These are phyloP conservation scores for Corythaixoides concolor DNA, from an alignment of 2,113 vertebrate genomes.

Conservation along the genomic window DNA sequence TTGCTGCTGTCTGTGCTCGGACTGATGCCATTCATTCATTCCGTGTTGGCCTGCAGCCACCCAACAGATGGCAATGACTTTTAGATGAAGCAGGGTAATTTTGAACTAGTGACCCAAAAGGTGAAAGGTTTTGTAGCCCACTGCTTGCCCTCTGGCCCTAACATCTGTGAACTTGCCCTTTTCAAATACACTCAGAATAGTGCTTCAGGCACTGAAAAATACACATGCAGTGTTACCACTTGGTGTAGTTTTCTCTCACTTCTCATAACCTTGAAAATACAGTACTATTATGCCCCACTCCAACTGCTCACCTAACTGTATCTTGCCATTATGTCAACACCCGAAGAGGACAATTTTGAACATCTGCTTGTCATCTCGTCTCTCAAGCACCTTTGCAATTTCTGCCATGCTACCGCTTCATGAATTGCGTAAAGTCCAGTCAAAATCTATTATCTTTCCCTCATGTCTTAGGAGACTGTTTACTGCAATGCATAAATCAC, in stretches of 20 bases:
- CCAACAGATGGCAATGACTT: slow-evolving; percentile 56
- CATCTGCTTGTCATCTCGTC: not conserved
- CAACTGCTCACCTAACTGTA: not conserved
- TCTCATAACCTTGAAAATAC: not conserved
- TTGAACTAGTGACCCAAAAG: slow-evolving; percentile 34
- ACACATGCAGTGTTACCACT: not conserved
- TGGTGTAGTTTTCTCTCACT: not conserved
- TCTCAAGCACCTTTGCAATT: not conserved
- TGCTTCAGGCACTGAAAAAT: slow-evolving; percentile 22
- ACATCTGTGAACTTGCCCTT: slow-evolving; percentile 44
- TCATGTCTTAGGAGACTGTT: not conserved
- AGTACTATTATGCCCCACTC: not conserved
- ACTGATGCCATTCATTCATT: not conserved
- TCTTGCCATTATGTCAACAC: not conserved
- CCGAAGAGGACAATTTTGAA: not conserved
- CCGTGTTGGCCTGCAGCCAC: slow-evolving; percentile 17
- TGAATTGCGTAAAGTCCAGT: not conserved
- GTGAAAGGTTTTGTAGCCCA: slow-evolving; percentile 14
- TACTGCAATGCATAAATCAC: not conserved
- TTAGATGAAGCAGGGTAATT: slow-evolving; percentile 4
- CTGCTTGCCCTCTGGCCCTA: slow-evolving; percentile 33
- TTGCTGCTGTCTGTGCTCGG: not conserved
- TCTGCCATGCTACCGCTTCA: not conserved
- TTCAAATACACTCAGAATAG: not conserved
- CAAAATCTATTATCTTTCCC: not conserved